Conservation (phyloP, 2,888 invertebrate genomes). For the Aradus depressus region DNA sequence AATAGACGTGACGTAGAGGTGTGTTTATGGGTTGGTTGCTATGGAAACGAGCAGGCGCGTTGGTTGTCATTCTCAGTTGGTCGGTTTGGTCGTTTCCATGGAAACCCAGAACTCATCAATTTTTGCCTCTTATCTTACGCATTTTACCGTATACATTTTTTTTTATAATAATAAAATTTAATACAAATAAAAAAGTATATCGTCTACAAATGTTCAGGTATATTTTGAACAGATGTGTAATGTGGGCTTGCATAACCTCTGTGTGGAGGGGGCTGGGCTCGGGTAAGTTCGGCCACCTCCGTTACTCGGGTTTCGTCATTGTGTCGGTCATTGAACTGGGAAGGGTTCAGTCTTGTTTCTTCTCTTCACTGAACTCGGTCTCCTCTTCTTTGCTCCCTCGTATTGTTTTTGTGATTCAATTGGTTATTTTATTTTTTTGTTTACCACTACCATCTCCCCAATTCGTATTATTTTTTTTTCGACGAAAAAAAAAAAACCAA, state of each 20-base stretch:
- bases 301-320: slow-evolving; percentile 26
- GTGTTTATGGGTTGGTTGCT: no score
- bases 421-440: slow-evolving; percentile 6
- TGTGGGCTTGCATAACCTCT: slow-evolving; percentile 20
- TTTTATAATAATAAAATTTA: no score
- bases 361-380: slow-evolving; percentile 13
- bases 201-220: no score
- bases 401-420: slow-evolving; percentile 3
- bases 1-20: no score
- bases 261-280: slow-evolving; percentile 10
- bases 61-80: no score
- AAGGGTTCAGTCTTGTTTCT: slow-evolving; percentile 26
- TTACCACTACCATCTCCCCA: not conserved
- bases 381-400: slow-evolving; percentile 1
- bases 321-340: slow-evolving; percentile 28
- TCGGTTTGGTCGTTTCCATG: not conserved
- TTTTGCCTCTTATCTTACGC: not conserved
- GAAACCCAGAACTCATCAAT: not conserved
- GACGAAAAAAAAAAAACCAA: no score
- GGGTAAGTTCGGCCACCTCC: slow-evolving; percentile 20
- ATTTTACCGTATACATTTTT: not conserved
- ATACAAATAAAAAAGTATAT: no score
- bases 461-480: no score
- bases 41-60: no score
- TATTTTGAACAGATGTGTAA: no score